Evolutionary conservation across 2,113 vertebrate genomes (phyloP).

Genomic region (Origma solitaria): DNA sequence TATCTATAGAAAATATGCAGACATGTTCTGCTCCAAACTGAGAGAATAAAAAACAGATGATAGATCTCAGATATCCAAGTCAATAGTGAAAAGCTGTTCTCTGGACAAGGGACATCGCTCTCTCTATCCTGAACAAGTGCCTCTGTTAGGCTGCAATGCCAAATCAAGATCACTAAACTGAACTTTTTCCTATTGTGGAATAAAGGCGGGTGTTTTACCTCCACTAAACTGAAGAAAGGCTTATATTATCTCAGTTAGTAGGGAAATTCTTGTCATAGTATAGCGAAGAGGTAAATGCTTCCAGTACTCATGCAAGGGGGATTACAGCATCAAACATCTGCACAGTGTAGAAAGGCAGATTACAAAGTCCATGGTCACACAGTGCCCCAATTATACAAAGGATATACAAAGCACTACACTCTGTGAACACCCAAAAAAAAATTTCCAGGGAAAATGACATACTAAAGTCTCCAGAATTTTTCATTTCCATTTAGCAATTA

Average conservation of each 20-base stretch:
- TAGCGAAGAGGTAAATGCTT: not conserved
- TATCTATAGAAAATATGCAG: not conserved
- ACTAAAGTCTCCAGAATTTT: not conserved
- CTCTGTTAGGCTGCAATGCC: not conserved
- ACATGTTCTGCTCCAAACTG: not conserved
- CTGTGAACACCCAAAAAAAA: not conserved
- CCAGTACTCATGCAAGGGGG: not conserved
- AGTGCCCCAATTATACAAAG: not conserved
- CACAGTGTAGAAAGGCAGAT: not conserved
- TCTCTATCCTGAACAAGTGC: not conserved
- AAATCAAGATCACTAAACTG: not conserved
- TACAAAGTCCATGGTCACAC: not conserved
- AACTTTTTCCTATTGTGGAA: not conserved
- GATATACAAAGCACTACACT: not conserved
- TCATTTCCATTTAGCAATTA: not conserved
- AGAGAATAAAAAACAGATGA: not conserved
- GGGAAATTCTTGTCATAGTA: not conserved
- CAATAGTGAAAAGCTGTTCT: not conserved
- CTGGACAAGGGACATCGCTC: not conserved
- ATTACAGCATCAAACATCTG: not conserved
- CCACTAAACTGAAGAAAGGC: not conserved
- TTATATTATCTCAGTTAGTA: not conserved
- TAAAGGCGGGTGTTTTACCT: not conserved
- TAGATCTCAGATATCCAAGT: not conserved
- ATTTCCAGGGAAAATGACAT: not conserved